Base-by-base conservation (phyloP, 2,888 invertebrate genomes). In the Himalopsyche anomala region DNA sequence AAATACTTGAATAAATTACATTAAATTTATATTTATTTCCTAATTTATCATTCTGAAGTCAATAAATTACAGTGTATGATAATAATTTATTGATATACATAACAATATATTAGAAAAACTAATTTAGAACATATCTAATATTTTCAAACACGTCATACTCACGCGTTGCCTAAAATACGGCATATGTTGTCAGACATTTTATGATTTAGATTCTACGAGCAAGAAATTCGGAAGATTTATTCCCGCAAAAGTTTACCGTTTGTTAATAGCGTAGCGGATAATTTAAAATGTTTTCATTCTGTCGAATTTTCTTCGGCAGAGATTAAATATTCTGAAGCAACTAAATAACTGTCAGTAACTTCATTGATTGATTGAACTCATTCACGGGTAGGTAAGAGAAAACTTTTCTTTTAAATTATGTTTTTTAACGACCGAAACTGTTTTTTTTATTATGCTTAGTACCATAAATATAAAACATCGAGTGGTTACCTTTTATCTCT, bases 161-260 rank as follows among this genome's bases (percentile, higher is more conserved):
- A 74, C 36, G 74, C 36, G 74, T 74, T 74, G 74, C 74, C 38
- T 74, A 36, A 36, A 74, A 36, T 74, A 74, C 12, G 36, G 74
- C 74, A 74, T 38, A 36, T 15, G 74, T 74, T 74, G 74, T 74
- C 36, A 74, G 74, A 74, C 74, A 15, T 74, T 74, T 74, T 74
- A 38, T 74, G 74, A 74, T 74, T 74, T 74, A 74, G 38, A 74
- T 74, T 74, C 74, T 3, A 74, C 19, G 74, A 74, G 38, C 74
- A 38, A 74, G 74, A 38, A 74, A 74, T 74, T 74, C 36, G 74
- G 4, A 74, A 74, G 74, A 74, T 74, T 74, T 74, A 74, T 38
- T 74, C 36, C 5, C 74, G 36, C 74, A 28, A 45, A 45, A 19
- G 11, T 36, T 36, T 28, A 2, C 19, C n/a, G 62, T 9, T 19